Conservation (phyloP, 1,140 invertebrate genomes). For the Neotoxoptera formosana region DNA sequence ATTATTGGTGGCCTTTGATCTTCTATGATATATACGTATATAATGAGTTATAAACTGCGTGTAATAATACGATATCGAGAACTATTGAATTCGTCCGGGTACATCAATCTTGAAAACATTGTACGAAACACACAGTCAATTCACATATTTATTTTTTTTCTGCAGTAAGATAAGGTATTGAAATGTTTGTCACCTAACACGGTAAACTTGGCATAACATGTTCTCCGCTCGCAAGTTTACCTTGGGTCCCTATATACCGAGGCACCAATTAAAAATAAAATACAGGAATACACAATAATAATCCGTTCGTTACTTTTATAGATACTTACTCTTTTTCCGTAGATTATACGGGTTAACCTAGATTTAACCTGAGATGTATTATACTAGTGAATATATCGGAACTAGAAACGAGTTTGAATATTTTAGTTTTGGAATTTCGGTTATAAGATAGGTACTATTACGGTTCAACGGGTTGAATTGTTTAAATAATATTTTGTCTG, state of each 20-base stretch:
- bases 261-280: slow-evolving; percentile 43
- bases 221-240: background rate
- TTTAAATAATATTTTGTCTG: no score
- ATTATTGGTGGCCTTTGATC: background rate
- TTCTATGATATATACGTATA: no score
- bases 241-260: slow-evolving; percentile 18
- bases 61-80: background rate
- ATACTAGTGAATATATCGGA: background rate
- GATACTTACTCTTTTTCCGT: background rate
- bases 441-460: no score
- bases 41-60: no score
- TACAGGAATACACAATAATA: background rate
- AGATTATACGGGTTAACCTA: background rate
- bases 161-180: background rate
- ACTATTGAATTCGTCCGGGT: background rate
- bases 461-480: no score
- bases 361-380: background rate
- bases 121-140: background rate
- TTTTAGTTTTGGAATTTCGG: background rate
- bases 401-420: background rate
- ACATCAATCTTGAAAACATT: background rate
- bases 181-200: slow-evolving; percentile 28
- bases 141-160: background rate
- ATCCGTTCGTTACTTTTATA: background rate
- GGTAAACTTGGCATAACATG: slow-evolving; percentile 24